Evolutionary conservation across 2,797 vertebrate species (phyloP).

Genomic region (Mormyrops boulengeri): DNA sequence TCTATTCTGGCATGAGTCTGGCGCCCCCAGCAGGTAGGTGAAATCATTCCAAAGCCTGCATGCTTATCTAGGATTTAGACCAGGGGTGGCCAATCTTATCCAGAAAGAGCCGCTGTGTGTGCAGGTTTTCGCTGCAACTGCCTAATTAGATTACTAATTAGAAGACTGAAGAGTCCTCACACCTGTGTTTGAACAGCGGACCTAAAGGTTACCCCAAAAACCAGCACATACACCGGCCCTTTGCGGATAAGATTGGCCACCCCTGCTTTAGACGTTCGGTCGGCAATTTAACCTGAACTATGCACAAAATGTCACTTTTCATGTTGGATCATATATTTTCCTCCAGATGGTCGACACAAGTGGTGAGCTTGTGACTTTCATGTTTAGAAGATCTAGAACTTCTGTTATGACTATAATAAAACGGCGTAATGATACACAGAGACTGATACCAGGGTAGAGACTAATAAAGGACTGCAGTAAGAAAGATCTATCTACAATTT

Average conservation of each 20-base stretch:
- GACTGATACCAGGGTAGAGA: background rate
- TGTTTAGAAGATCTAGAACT: background rate
- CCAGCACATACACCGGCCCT: too few relatives aligned
- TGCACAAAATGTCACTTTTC: background rate
- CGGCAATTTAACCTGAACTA: background rate
- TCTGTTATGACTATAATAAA: background rate
- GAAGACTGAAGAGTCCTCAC: too few relatives aligned
- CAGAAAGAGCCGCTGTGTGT: too few relatives aligned
- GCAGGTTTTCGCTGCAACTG: too few relatives aligned
- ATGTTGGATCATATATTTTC: background rate
- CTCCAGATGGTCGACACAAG: background rate
- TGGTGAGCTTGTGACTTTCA: background rate
- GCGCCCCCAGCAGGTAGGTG: slow-evolving; percentile 60
- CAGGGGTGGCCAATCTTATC: too few relatives aligned
- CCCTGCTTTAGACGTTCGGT: background rate
- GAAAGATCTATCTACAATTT: background rate
- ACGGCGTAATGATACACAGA: background rate
- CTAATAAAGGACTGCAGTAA: background rate
- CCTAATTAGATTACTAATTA: too few relatives aligned
- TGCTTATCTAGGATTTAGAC: background rate
- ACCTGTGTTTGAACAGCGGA: too few relatives aligned
- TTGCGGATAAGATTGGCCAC: too few relatives aligned
- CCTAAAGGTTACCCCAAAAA: too few relatives aligned
- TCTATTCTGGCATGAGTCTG: slow-evolving; percentile 56
- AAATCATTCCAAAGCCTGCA: background rate